phyloP scores from a whole-genome alignment of 64 coral and sea anemone genomes.

The Pocillopora verrucosa region DNA sequence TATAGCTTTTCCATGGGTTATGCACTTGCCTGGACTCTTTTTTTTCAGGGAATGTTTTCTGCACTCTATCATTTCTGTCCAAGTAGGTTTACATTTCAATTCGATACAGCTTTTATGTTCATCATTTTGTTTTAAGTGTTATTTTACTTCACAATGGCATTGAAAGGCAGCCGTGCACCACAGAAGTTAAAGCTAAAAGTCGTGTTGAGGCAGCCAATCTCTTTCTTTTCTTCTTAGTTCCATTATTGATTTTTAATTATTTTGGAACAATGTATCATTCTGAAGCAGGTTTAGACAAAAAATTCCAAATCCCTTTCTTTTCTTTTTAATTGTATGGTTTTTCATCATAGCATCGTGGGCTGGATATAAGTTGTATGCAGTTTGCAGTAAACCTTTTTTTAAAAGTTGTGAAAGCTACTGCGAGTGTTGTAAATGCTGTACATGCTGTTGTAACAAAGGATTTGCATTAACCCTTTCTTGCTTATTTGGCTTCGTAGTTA shows the following conservation, averaged over 20 bases:
- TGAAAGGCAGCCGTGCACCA: background rate
- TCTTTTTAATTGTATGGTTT: background rate
- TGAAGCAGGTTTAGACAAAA: background rate
- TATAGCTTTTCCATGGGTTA: constrained; percentile 57
- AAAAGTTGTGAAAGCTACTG: too few relatives aligned
- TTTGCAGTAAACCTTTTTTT: too few relatives aligned
- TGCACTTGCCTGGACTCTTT: constrained; percentile 61
- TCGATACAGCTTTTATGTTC: constrained; percentile 74
- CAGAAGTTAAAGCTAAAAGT: background rate
- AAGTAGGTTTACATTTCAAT: constrained; percentile 65
- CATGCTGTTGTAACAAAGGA: too few relatives aligned
- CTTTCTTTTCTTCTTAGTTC: constrained; percentile 48
- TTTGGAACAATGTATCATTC: constrained; percentile 34
- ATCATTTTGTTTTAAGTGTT: constrained; percentile 45
- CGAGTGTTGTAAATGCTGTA: too few relatives aligned
- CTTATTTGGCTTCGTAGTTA: too few relatives aligned
- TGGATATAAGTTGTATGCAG: background rate
- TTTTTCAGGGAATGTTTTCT: constrained; percentile 62
- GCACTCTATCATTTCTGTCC: constrained; percentile 63
- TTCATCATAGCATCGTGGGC: background rate
- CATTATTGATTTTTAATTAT: constrained; percentile 49
- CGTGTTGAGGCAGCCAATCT: constrained; percentile 35
- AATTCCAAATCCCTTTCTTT: background rate
- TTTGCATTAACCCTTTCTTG: too few relatives aligned
- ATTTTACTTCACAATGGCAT: constrained; percentile 38